Percentiles rank a stretch among this genome's conserved stretches.
Evolutionary conservation across 2,113 vertebrate species (phyloP).

Genomic region (Dromiciops gliroides): DNA sequence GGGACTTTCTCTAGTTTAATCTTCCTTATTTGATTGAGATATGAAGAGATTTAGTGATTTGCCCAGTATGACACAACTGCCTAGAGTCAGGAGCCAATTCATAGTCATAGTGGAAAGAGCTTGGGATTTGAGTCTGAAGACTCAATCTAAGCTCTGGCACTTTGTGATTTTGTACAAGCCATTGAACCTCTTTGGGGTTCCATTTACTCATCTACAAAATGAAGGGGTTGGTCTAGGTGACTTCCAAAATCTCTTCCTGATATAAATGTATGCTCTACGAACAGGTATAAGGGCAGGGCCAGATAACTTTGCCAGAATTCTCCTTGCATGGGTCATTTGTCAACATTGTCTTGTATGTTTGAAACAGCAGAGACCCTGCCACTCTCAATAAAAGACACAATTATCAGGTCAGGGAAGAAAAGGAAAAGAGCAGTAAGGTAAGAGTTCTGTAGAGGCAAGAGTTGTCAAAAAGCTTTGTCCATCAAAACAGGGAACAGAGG

Average conservation of each 20-base stretch:
- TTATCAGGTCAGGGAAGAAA: slow-evolving; percentile 23
- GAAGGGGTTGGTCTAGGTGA: neutral
- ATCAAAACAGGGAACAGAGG: slow-evolving; percentile 70
- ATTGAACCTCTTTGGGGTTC: neutral
- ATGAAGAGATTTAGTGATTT: neutral
- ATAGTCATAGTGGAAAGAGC: neutral
- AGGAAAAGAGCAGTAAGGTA: slow-evolving; percentile 65
- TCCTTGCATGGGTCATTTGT: neutral
- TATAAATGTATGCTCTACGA: neutral
- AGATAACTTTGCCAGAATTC: neutral
- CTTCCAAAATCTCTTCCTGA: neutral
- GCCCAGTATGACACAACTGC: neutral
- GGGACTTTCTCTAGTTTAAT: neutral
- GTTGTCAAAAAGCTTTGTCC: slow-evolving; percentile 78
- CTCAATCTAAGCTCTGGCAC: too few species aligned
- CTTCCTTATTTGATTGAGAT: neutral
- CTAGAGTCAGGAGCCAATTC: neutral
- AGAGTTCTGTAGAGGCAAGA: slow-evolving; percentile 75
- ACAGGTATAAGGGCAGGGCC: neutral
- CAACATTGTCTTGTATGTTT: neutral
- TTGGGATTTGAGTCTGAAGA: neutral
- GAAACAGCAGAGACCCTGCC: slow-evolving; percentile 55
- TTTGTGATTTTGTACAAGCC: neutral
- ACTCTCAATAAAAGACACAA: slow-evolving; percentile 58
- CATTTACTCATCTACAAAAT: neutral